Evolutionary conservation across 2,888 invertebrate genomes (phyloP), one percentile per base, ranked within the genome.

Genomic region (Cerastis rubricosa): DNA sequence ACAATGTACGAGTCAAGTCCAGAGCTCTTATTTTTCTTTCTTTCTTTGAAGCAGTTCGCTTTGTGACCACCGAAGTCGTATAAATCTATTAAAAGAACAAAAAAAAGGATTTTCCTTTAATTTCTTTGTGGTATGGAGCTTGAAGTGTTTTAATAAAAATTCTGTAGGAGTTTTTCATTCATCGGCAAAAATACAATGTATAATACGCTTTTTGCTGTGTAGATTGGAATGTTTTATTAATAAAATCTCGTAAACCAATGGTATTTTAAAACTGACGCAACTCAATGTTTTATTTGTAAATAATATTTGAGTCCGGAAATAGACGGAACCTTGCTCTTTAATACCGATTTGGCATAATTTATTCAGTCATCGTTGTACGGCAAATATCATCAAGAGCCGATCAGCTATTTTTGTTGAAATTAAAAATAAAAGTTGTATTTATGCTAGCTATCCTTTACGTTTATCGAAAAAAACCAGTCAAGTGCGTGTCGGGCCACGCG

Each of bases 81-180:
- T 87, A 88, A 90, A 90, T 91, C 86, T 89, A 87, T 90, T 90
- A 88, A 87, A 87, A 84, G 80, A 89, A 89, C 85, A 86, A 87
- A 88, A 87, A 88, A 86, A 85, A 81, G 71, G 71, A 84, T 80
- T 87, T 87, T 69, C 70, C 73, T 88, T 87, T 86, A 84, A 87
- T 87, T 88, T 82, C 85, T 88, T 88, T 88, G 85, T 86, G 77
- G 54, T 79, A 70, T 47, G 19, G 11, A 83, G 61, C 66, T 81
- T 74, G 49, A 61, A 76, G 40, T 65, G 47, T 67, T 67, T 67
- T 77, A 76, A 64, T 66, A 70, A 65, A 43, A 72, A 3, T 9
- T 71, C 43, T 22, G 11, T 11, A 19, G 40, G 9, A 57, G 25
- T 14, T 47, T 66, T 67, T n/a, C 43, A 43, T 61, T 57, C 40